Conservation (phyloP, 2,888 invertebrate species). For the Blomia tropicalis region DNA sequence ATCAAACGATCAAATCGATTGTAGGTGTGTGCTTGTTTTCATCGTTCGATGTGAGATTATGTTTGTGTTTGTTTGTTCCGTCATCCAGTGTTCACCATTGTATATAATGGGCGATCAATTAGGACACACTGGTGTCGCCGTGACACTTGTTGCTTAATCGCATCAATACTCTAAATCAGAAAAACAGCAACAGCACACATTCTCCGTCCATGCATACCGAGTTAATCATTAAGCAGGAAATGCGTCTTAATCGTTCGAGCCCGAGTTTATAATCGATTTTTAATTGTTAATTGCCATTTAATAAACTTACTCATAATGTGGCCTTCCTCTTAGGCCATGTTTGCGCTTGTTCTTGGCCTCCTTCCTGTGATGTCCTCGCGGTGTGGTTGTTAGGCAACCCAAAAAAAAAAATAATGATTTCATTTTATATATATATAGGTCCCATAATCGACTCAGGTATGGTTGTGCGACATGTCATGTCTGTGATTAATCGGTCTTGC, state of each 20-base stretch:
- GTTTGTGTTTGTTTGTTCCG: background rate
- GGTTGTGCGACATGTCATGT: too few species aligned
- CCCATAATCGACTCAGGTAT: too few species aligned
- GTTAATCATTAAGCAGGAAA: background rate
- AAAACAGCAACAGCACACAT: background rate
- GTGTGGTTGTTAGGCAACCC: too few species aligned
- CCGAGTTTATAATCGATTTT: slow-evolving; percentile 3
- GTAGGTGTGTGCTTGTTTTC: background rate
- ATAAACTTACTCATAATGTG: background rate
- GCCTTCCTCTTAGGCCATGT: background rate
- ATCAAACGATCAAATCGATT: too few species aligned
- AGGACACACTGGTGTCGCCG: too few species aligned
- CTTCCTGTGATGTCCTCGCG: too few species aligned
- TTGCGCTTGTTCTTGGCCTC: background rate
- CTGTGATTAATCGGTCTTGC: too few species aligned
- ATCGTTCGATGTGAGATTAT: background rate
- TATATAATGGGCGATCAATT: too few species aligned
- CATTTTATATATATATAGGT: too few species aligned
- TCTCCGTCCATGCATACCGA: background rate
- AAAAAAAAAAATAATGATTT: too few species aligned
- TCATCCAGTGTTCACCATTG: too few species aligned
- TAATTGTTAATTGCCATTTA: slow-evolving; percentile 14
- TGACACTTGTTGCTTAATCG: background rate
- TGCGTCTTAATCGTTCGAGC: background rate
- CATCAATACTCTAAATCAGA: background rate